Conservation (phyloP, 2,113 vertebrate genomes). For the Dipodomys spectabilis region DNA sequence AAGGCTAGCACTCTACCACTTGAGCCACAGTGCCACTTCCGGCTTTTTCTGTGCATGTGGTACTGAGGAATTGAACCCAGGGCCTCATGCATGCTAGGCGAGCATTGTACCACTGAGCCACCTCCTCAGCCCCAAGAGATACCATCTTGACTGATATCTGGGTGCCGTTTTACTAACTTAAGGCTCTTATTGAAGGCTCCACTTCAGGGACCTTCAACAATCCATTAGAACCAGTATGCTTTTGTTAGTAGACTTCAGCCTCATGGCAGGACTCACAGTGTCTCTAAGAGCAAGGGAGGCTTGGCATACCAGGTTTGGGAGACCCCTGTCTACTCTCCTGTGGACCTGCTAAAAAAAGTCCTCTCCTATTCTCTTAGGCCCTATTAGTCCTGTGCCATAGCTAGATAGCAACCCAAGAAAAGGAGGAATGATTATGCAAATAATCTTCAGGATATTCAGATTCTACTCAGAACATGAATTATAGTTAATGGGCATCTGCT, state of each 20-base stretch:
- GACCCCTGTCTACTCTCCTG: neutral
- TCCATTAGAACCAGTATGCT: constrained; percentile 25
- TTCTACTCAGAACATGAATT: neutral
- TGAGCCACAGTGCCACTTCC: too few species aligned
- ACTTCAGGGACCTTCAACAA: neutral
- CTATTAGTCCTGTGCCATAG: neutral
- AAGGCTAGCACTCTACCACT: too few species aligned
- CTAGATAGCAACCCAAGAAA: neutral
- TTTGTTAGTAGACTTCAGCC: neutral
- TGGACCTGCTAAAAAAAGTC: neutral
- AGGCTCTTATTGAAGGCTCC: neutral
- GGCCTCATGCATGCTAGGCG: too few species aligned
- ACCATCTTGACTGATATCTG: neutral
- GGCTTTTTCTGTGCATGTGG: too few species aligned
- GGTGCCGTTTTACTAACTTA: neutral
- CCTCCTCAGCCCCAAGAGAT: neutral
- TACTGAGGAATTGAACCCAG: too few species aligned
- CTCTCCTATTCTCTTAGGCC: neutral
- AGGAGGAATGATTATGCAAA: neutral
- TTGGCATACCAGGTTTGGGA: neutral
- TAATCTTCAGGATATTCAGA: neutral
- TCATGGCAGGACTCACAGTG: neutral
- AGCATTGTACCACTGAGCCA: too few species aligned
- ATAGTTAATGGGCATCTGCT: neutral
- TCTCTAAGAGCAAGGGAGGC: neutral